Conservation (phyloP, 23 tunicate genomes). For the Oikopleura albicans region DNA sequence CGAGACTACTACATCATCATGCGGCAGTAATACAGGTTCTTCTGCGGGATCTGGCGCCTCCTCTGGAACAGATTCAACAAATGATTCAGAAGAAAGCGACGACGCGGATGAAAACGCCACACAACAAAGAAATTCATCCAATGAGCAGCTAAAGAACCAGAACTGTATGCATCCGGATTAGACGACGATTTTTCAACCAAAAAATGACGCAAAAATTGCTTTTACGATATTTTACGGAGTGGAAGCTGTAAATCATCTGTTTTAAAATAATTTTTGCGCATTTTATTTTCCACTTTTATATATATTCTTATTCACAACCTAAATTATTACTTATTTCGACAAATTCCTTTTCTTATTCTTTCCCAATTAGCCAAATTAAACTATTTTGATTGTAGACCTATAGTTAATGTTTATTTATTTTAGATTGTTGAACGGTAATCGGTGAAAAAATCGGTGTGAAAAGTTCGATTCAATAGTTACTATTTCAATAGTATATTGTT, state of each 20-base stretch:
- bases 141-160: not conserved
- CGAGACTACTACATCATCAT: too few species aligned
- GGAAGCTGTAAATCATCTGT: not conserved
- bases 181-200: not conserved
- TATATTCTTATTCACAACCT: not conserved
- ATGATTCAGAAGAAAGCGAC: too few species aligned
- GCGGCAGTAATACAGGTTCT: too few species aligned
- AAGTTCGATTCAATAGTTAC: too few species aligned
- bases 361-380: not conserved
- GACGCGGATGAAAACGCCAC: too few species aligned
- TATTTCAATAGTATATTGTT: too few species aligned
- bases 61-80: not conserved
- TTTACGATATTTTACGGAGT: not conserved
- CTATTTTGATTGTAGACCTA: not conserved
- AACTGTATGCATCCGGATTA: not conserved
- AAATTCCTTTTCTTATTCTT: not conserved
- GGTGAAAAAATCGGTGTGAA: too few species aligned
- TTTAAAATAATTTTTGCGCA: not conserved
- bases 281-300: not conserved
- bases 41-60: too few species aligned
- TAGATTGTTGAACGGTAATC: too few species aligned
- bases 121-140: not conserved
- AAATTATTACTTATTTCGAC: not conserved
- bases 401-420: not conserved
- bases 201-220: not conserved